Evolutionary conservation across 2,113 vertebrate species (phyloP).

Genomic region (Galbula dea): DNA sequence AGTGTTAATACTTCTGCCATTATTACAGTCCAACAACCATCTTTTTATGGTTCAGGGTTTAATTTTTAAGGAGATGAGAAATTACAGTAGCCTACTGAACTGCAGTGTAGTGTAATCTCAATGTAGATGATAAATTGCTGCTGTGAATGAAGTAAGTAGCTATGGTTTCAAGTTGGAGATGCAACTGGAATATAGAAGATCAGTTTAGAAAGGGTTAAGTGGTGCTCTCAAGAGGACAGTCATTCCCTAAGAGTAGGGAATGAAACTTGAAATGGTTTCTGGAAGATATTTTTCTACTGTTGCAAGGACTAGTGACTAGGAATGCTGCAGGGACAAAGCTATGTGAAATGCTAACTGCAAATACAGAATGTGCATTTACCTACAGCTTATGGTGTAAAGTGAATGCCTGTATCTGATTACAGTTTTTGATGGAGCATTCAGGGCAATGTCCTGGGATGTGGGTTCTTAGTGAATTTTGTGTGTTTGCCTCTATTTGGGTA

Average conservation of each 20-base stretch:
- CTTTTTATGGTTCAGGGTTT: background rate
- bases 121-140: background rate
- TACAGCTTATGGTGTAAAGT: background rate
- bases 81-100: background rate
- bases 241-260: background rate
- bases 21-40: background rate
- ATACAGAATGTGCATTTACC: background rate
- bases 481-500: no score
- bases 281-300: background rate
- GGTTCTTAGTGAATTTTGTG: background rate
- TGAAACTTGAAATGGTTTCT: background rate
- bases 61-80: background rate
- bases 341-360: background rate
- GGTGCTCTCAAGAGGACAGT: background rate
- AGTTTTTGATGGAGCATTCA: background rate
- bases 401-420: background rate
- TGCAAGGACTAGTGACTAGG: background rate
- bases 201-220: background rate
- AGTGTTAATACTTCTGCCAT: background rate
- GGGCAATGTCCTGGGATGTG: background rate
- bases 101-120: no score
- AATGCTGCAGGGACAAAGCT: background rate
- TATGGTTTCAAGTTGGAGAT: background rate
- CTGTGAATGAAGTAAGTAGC: background rate
- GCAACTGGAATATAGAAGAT: background rate